Evolutionary conservation across 2,797 vertebrate species (phyloP).

Genomic region (Oreonectes daqikongensis): DNA sequence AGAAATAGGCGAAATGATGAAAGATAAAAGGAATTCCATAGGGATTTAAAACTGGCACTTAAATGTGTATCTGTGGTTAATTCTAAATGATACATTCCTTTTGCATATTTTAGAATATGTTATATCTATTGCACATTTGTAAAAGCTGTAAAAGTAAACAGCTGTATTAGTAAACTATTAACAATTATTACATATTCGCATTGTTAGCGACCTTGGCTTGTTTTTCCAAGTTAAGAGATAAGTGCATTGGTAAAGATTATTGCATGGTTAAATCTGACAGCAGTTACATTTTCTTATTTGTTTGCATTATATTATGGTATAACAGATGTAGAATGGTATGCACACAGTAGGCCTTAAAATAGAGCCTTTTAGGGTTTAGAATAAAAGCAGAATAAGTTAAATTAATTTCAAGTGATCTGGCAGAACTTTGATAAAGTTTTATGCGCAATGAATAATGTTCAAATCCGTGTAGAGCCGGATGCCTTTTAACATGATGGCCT

Average conservation of each 20-base stretch:
- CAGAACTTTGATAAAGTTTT: slow-evolving; percentile 9
- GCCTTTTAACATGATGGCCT: slow-evolving; percentile 56
- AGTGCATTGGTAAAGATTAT: not conserved
- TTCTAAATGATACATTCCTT: not conserved
- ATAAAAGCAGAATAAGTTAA: not conserved
- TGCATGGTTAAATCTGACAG: not conserved
- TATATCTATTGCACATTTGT: too few species aligned
- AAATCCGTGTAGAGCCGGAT: not conserved
- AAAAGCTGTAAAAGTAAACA: too few species aligned
- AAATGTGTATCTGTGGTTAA: not conserved
- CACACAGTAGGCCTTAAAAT: not conserved
- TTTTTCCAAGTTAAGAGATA: not conserved
- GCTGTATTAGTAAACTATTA: not conserved
- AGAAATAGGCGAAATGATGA: not conserved
- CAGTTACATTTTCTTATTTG: not conserved
- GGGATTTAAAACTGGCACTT: slow-evolving; percentile 2
- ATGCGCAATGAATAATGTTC: slow-evolving; percentile 10
- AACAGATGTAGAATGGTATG: not conserved
- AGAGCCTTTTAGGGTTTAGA: not conserved
- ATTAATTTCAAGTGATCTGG: slow-evolving; percentile 12
- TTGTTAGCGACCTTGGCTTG: not conserved
- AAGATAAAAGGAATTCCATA: not conserved
- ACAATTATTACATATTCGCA: not conserved
- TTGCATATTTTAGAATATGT: not conserved
- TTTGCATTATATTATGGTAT: not conserved